phyloP scores from a whole-genome alignment of 2,797 vertebrate species.

The Emydoidea blandingii region DNA sequence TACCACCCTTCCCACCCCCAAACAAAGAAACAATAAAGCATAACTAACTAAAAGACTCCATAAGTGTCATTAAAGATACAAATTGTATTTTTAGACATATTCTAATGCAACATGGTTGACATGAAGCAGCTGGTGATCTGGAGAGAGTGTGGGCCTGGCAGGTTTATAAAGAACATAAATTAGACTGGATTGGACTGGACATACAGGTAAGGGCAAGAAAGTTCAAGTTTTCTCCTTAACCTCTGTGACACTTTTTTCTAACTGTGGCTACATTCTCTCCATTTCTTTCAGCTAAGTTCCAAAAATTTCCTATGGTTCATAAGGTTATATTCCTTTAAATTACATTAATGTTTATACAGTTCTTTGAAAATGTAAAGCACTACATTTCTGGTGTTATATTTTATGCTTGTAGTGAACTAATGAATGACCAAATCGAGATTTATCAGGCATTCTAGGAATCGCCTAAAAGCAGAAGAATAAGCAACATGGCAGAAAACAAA shows the following conservation, averaged over 20 bases:
- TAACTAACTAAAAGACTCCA: background rate
- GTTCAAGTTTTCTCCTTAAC: background rate
- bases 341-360: background rate
- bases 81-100: background rate
- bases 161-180: background rate
- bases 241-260: background rate
- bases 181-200: background rate
- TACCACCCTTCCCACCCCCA: background rate
- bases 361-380: background rate
- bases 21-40: background rate
- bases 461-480: background rate
- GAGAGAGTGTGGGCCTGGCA: background rate
- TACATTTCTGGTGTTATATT: background rate
- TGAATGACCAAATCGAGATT: constrained; percentile 23
- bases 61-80: background rate
- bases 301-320: background rate
- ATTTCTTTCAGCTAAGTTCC: background rate
- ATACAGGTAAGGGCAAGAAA: background rate
- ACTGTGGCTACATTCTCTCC: background rate
- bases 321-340: background rate
- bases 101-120: background rate
- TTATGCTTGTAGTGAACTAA: background rate
- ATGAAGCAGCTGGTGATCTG: background rate
- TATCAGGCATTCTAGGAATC: background rate
- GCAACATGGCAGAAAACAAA: constrained; percentile 9